phyloP scores from a whole-genome alignment of 2,113 vertebrate species.

The Vidua chalybeata region DNA sequence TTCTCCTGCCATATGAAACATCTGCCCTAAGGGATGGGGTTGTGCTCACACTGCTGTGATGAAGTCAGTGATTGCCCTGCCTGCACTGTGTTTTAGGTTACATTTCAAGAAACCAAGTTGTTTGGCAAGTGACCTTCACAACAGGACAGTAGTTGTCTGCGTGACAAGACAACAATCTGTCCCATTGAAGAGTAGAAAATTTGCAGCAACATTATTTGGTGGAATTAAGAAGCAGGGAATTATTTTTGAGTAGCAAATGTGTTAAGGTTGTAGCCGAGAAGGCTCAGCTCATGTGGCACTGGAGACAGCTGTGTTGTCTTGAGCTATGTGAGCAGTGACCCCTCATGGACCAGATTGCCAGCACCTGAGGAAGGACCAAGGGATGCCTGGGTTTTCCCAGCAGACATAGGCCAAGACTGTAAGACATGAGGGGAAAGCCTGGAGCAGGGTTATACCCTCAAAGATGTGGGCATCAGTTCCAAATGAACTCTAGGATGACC shows the following conservation, averaged over 20 bases:
- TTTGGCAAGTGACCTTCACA: not conserved
- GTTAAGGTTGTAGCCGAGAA: not conserved
- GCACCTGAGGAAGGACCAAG: not conserved
- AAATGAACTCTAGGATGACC: not conserved
- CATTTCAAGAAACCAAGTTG: not conserved
- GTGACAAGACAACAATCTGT: rapidly evolving
- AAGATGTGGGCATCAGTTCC: not conserved
- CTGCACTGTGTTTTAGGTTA: not conserved
- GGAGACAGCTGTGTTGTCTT: rapidly evolving
- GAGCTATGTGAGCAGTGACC: not conserved
- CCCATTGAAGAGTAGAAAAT: not conserved
- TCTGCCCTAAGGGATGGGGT: not conserved
- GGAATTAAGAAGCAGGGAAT: not conserved
- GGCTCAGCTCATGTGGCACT: rapidly evolving
- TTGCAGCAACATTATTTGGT: not conserved
- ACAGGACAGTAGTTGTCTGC: not conserved
- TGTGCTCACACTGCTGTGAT: not conserved
- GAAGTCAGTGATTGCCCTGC: not conserved
- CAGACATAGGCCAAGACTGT: not conserved
- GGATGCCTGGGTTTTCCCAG: not conserved
- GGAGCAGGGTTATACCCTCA: not conserved
- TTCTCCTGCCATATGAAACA: not conserved
- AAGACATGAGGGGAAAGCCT: not conserved
- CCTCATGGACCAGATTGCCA: not conserved
- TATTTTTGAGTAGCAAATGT: not conserved